Evolutionary conservation across 2,888 invertebrate genomes (phyloP), one percentile per base, ranked within the genome.

Genomic region (Gasteruption jaculator): DNA sequence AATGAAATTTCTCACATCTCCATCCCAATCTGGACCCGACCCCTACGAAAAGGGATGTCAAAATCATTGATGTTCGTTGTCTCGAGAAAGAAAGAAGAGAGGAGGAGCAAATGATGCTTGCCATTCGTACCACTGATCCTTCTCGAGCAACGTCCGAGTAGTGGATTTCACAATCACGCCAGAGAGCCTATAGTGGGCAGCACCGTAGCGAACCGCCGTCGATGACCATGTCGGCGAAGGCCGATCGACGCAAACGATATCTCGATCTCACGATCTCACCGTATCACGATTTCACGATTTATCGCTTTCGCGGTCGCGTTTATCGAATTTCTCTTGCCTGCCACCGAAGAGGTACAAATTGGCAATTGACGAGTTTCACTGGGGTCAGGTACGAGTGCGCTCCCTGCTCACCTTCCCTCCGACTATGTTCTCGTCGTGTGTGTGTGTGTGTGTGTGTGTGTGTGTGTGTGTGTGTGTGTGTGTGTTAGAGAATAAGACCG

Each of bases 351-450:
- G 37, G 43, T 31, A 37, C 45, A 35, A 63, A 65, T 68, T 67
- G 62, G 61, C 63, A 63, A 65, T 65, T 57, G 63, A 56, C 60
- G 57, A 64, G 61, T 68, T 69, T 69, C 67, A 68, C 57, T 68
- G 68, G 68, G 68, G 65, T 70, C 70, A 63, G 68, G 69, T 70
- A 62, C 63, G 64, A 67, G 62, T 68, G 63, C 68, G 59, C 56
- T 61, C 60, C 66, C 61, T 49, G 61, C 61, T 65, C 61, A 63
- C 54, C 63, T 56, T 60, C 57, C 63, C 58, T n/a, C n/a, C n/a
- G n/a, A n/a, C n/a, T 53, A 52, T 68, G 65, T 63, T 67, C 49
- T 58, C 61, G 60, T 53, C 54, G 39, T 51, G 53, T 51, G 46
- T 47, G 42, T 45, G 45, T n/a, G n/a, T n/a, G n/a, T n/a, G n/a